Conservation (phyloP, 2,113 vertebrate genomes). For the Propithecus coquereli region DNA sequence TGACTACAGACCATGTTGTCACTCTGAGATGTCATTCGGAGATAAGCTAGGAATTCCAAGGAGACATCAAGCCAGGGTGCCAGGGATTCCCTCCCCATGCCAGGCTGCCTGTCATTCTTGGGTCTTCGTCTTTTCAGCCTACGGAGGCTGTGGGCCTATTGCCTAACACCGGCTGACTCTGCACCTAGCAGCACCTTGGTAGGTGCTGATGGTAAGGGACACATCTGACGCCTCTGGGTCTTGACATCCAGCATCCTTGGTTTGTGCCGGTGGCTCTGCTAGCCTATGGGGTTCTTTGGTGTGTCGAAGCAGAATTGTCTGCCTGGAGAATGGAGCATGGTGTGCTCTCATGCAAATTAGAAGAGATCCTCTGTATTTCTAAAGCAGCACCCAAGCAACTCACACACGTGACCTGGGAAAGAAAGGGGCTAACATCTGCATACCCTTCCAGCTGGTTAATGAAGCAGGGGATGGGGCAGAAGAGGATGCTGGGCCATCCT, state of each 20-base stretch:
- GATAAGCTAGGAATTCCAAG: not conserved
- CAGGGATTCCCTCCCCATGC: not conserved
- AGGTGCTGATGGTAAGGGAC: not conserved
- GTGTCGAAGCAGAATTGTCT: not conserved
- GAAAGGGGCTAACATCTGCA: not conserved
- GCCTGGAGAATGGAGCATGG: accelerated
- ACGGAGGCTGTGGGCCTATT: accelerated
- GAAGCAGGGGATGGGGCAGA: not conserved
- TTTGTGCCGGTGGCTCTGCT: not conserved
- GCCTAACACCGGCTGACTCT: not conserved
- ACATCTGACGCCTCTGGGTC: not conserved
- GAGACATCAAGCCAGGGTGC: not conserved
- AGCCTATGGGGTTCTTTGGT: slow-evolving; percentile 42
- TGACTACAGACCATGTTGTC: not conserved
- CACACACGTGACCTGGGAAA: not conserved
- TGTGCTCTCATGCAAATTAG: not conserved
- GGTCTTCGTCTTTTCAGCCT: not conserved
- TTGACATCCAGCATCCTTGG: not conserved
- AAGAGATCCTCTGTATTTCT: not conserved
- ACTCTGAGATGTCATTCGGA: not conserved
- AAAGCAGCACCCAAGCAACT: not conserved
- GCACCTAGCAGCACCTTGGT: not conserved
- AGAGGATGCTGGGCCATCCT: not conserved
- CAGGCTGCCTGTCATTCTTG: not conserved
- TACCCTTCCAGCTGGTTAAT: not conserved